A percentile compares a stretch with the other conserved stretches of the same genome.
Conservation (phyloP, 2,888 invertebrate species). For the Sinelater perroti region DNA sequence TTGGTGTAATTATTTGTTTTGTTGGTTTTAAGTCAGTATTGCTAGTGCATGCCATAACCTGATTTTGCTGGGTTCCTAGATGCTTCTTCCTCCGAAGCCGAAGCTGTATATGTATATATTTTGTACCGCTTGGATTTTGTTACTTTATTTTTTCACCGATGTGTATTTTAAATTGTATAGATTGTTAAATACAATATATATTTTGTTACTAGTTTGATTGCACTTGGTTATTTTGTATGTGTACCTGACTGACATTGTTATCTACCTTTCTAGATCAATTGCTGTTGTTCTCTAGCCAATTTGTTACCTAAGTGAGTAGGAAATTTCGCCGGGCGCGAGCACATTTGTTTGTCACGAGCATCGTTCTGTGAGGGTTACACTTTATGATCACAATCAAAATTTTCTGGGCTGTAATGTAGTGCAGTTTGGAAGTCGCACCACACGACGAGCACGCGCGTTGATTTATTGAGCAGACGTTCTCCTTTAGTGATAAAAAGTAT, state of each 20-base stretch:
- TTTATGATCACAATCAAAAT: conserved; percentile 34
- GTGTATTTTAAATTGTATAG: conserved; percentile 59
- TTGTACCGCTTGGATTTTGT: conserved; percentile 52
- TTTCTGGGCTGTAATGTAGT: conserved; percentile 34
- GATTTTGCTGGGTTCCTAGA: conserved; percentile 55
- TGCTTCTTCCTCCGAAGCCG: conserved; percentile 55
- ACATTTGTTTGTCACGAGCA: neutral
- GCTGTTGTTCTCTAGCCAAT: conserved; percentile 39
- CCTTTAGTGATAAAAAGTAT: conserved; percentile 59
- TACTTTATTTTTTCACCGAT: conserved; percentile 58
- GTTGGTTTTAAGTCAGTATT: conserved; percentile 52
- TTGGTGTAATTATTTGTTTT: conserved; percentile 18
- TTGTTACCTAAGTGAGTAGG: conserved; percentile 36
- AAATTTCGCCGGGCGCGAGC: conserved; percentile 4
- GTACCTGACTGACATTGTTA: conserved; percentile 43
- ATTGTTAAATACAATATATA: conserved; percentile 67
- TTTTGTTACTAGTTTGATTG: conserved; percentile 63
- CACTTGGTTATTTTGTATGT: conserved; percentile 48
- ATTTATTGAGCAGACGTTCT: conserved; percentile 38
- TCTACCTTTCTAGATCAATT: conserved; percentile 39
- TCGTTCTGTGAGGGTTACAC: conserved; percentile 14
- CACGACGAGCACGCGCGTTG: conserved; percentile 33
- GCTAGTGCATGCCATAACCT: conserved; percentile 48
- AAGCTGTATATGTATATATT: no score
- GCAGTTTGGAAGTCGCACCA: conserved; percentile 29